These are phyloP conservation scores for Asobara japonica DNA, from an alignment of 1,140 invertebrate genomes.

Conservation along the genomic window DNA sequence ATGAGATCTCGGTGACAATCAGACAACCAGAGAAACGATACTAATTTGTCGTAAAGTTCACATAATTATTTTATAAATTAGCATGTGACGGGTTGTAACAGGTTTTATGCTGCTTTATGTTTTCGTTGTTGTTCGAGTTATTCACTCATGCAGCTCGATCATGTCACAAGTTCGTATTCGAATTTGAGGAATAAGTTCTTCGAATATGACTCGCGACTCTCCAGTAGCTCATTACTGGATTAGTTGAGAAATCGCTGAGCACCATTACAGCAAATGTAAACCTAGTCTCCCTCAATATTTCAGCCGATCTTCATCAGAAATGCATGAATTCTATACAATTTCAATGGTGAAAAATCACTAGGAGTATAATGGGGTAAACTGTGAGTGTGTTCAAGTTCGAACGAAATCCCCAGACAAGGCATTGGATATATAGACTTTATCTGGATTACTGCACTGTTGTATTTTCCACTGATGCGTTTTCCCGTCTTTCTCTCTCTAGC, in stretches of 20 bases:
- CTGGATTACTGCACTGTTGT: constrained; percentile 47
- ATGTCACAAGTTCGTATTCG: no score
- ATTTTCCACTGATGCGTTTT: constrained; percentile 49
- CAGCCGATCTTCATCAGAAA: constrained; percentile 60
- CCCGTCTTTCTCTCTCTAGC: not conserved
- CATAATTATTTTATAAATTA: no score
- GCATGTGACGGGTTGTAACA: no score
- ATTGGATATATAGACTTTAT: constrained; percentile 47
- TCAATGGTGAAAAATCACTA: constrained; percentile 33
- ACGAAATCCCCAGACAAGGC: constrained; percentile 59
- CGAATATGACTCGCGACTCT: no score
- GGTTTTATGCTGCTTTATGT: no score
- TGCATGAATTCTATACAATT: constrained; percentile 57
- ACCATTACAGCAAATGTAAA: constrained; percentile 44
- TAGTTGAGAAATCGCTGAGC: constrained; percentile 60
- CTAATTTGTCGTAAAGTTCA: no score
- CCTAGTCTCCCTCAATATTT: not conserved
- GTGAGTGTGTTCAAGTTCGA: constrained; percentile 46
- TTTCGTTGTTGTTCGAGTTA: no score
- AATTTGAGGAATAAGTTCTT: no score
- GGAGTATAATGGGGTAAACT: constrained; percentile 36
- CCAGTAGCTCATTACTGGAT: no score
- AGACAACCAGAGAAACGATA: no score
- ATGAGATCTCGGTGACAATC: no score
- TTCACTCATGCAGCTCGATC: no score